Base-by-base conservation (phyloP, 2,113 vertebrate genomes). In the Poeciliopsis turrubarensis region DNA sequence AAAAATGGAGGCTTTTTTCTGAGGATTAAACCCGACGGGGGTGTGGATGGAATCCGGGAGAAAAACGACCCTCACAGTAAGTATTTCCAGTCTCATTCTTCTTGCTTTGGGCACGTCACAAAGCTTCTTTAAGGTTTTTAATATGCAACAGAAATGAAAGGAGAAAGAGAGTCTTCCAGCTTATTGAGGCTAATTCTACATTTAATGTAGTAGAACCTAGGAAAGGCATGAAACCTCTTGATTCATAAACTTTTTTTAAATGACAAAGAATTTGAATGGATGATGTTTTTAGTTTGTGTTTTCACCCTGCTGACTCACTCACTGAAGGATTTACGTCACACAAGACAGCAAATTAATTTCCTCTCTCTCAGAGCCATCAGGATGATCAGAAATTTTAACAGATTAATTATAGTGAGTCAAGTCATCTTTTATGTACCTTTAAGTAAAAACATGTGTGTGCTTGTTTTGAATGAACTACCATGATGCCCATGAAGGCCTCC, bases 1-100 rank as follows among this genome's bases (percentile, higher is more conserved):
- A 98, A 98, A 80, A 99, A 98, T 85, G 98, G 97, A 5, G 98
- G 98, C 80, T 98, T 95, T 91, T 98, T 99, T 90, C 86, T 99
- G 82, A 94, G 97, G 92, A 97, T 99, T 78, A 95, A 92, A 73
- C 93, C 97, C 26, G 96, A 99, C 79, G 97, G 97, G 25, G 92
- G 93, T 34, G 97, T 98, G 92, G 97, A 98, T 62, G 98, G 98
- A 26, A 95, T 96, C 80, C 95, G 97, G 4, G 97, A 99, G 93
- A 98, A 97, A 91, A 96, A 89, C 89, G 97, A 99, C 90, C 97
- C 97, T 0, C 93, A 98, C 94, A 96, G 97, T 98, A 93, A 97
- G 95, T 92, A 31, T 41, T 84, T 68, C 82, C 77, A 75, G 69
- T 60, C 70, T 25, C 37, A 51, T 67, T 63, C 11, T 67, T 61